Percentiles rank a stretch among this genome's conserved stretches.
phyloP scores from a whole-genome alignment of 2,888 invertebrate species.

The Leptinotarsa haldemani region DNA sequence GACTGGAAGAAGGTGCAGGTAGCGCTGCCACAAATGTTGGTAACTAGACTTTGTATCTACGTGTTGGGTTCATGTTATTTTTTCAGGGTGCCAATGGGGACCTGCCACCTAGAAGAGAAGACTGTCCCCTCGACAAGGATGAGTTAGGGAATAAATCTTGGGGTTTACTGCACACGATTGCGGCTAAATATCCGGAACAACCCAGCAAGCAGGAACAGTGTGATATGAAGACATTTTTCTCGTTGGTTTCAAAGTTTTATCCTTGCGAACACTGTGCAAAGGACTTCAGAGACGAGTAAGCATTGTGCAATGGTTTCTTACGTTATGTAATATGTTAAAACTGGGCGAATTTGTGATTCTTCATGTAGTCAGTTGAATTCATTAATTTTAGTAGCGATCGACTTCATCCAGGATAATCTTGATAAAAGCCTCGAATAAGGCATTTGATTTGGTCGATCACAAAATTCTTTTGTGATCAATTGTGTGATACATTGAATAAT shows the following conservation, averaged over 20 bases:
- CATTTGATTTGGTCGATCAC: no score
- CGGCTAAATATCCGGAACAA: constrained; percentile 90
- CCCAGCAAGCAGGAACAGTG: constrained; percentile 78
- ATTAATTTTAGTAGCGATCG: no score
- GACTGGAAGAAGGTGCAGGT: constrained; percentile 43
- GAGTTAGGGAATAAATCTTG: constrained; percentile 86
- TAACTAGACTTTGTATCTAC: constrained; percentile 13
- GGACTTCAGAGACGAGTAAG: constrained; percentile 88
- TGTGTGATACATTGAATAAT: no score
- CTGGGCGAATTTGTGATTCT: neutral
- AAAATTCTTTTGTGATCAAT: no score
- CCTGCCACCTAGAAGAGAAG: constrained; percentile 56
- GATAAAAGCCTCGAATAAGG: no score
- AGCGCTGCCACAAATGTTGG: constrained; percentile 35
- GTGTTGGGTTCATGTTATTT: neutral
- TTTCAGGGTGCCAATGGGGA: constrained; percentile 36
- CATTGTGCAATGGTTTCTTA: constrained; percentile 3
- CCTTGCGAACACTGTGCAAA: constrained; percentile 92
- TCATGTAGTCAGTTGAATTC: no score
- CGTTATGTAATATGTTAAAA: neutral
- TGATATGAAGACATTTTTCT: constrained; percentile 85
- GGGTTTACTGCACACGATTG: constrained; percentile 96
- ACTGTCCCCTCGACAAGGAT: constrained; percentile 84
- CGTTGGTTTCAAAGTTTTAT: constrained; percentile 87
- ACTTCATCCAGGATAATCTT: no score